A percentile compares a stretch with the other conserved stretches of the same genome.
These are phyloP conservation scores for Agrochola lychnidis DNA, from an alignment of 2,888 invertebrate genomes.

Conservation along the genomic window DNA sequence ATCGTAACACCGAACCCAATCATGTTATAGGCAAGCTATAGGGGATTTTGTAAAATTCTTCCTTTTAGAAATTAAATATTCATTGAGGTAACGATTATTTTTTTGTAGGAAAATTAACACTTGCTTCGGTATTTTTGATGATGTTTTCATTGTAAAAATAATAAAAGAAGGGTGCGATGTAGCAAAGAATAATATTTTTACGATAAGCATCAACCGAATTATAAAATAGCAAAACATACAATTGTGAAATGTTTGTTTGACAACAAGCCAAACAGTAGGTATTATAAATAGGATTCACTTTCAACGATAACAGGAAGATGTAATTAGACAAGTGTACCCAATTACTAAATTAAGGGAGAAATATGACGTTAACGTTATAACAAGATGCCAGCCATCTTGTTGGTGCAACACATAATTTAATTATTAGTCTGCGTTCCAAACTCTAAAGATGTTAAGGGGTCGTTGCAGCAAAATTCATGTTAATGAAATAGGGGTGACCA, in stretches of 20 bases:
- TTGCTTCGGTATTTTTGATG: neutral
- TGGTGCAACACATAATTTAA: neutral
- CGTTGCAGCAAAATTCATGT: neutral
- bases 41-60: conserved; percentile 5
- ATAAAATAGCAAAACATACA: neutral
- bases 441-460: conserved; percentile 14
- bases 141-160: neutral
- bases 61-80: conserved; percentile 33
- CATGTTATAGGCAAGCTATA: conserved; percentile 12
- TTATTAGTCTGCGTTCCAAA: neutral
- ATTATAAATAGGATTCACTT: neutral
- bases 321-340: neutral
- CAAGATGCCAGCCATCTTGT: conserved; percentile 7
- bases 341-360: neutral
- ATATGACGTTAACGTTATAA: neutral
- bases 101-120: conserved; percentile 6
- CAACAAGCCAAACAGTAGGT: neutral
- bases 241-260: neutral
- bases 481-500: conserved; percentile 10
- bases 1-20: conserved; percentile 42
- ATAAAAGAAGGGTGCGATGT: neutral
- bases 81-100: conserved; percentile 11
- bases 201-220: neutral
- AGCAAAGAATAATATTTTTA: neutral
- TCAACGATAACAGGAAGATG: neutral